phyloP scores from a whole-genome alignment of 2,888 invertebrate species.

The Zootermopsis nevadensis region DNA sequence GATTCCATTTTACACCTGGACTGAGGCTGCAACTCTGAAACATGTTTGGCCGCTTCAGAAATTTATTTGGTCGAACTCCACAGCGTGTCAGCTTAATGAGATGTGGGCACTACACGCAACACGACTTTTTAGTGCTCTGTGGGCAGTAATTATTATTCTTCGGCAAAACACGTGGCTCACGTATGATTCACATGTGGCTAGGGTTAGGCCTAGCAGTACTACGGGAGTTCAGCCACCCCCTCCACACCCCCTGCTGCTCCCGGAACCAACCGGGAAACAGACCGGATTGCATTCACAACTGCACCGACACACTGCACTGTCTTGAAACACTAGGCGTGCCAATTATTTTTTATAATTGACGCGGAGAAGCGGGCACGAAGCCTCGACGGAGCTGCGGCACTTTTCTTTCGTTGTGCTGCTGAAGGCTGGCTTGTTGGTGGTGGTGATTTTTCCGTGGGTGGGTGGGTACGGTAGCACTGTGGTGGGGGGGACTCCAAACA shows the following conservation, averaged over 20 bases:
- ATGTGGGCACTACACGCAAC: no score
- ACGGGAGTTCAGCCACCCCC: conserved; percentile 11
- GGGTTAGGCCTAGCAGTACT: conserved; percentile 8
- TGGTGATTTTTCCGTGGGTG: conserved; percentile 34
- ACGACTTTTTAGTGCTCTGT: not conserved
- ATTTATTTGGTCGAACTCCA: no score
- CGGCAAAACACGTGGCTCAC: conserved; percentile 45
- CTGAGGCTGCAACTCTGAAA: no score
- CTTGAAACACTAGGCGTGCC: no score
- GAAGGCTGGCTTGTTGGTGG: conserved; percentile 15
- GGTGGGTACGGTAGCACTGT: conserved; percentile 30
- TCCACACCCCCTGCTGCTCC: conserved; percentile 25
- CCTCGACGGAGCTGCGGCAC: not conserved
- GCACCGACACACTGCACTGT: not conserved
- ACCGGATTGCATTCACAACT: not conserved
- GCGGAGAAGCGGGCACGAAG: no score
- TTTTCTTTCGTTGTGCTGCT: conserved; percentile 23
- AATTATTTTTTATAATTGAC: no score
- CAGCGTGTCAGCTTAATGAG: no score
- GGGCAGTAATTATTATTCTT: not conserved
- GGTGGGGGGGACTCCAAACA: conserved; percentile 33
- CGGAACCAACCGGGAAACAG: conserved; percentile 13
- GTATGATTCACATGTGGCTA: conserved; percentile 18
- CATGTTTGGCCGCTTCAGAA: no score
- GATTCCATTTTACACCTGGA: no score